Percentiles rank a stretch among this genome's conserved stretches.
Evolutionary conservation across 2,888 invertebrate genomes (phyloP).

Genomic region (Meteorus colon): DNA sequence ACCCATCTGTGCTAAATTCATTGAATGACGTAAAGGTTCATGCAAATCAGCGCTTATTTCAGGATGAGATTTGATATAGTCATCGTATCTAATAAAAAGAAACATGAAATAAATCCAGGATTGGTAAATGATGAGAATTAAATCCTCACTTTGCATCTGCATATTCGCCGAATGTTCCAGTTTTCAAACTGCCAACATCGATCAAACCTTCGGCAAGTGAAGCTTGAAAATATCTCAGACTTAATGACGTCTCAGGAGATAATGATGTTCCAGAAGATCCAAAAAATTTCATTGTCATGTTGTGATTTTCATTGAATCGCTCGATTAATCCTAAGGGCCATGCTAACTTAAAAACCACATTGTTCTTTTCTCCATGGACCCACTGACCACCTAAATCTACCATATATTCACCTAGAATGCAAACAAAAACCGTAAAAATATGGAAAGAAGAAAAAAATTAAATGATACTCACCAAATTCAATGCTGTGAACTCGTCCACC

Average conservation of each 20-base stretch:
- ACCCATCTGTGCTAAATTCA: conserved; percentile 49
- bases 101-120: background rate
- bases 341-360: conserved; percentile 59
- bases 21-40: conserved; percentile 42
- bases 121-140: conserved; percentile 9
- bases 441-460: background rate
- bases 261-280: conserved; percentile 41
- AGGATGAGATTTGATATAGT: conserved; percentile 49
- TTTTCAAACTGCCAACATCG: conserved; percentile 12
- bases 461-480: conserved; percentile 68
- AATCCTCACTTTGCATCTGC: conserved; percentile 63
- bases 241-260: conserved; percentile 18
- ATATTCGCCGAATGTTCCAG: conserved; percentile 36
- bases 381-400: conserved; percentile 65
- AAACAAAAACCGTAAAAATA: background rate
- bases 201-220: conserved; percentile 19
- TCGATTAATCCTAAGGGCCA: conserved; percentile 57
- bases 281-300: conserved; percentile 26
- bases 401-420: conserved; percentile 53
- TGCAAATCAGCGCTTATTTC: conserved; percentile 46
- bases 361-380: conserved; percentile 62
- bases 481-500: conserved; percentile 73
- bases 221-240: conserved; percentile 17
- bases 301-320: conserved; percentile 48
- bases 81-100: conserved; percentile 45